phyloP scores from a whole-genome alignment of 2,888 invertebrate genomes.

The Euclidia mi region DNA sequence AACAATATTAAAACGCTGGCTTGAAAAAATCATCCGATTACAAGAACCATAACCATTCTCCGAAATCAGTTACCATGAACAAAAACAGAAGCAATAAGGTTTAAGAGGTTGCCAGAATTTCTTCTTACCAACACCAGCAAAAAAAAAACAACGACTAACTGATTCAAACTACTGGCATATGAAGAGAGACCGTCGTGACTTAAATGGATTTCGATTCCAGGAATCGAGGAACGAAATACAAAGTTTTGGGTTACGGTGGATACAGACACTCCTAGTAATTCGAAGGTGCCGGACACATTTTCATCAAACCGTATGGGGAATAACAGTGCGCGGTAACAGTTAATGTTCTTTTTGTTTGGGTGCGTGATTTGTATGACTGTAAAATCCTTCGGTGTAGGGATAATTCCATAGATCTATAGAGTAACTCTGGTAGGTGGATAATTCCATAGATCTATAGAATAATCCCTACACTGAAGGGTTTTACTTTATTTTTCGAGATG shows the following conservation, averaged over 20 bases:
- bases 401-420: background rate
- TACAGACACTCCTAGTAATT: conserved; percentile 30
- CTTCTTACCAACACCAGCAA: conserved; percentile 10
- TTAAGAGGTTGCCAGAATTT: conserved; percentile 21
- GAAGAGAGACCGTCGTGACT: conserved; percentile 34
- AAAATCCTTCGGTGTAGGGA: conserved; percentile 1
- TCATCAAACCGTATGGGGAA: conserved; percentile 20
- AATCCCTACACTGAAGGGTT: conserved; percentile 1
- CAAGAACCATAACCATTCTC: too few species aligned
- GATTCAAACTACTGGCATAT: conserved; percentile 36
- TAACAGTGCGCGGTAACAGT: conserved; percentile 9
- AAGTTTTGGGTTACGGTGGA: conserved; percentile 37
- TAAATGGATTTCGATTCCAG: conserved; percentile 48
- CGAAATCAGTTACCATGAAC: background rate
- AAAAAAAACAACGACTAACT: conserved; percentile 28
- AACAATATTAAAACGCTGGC: too few species aligned
- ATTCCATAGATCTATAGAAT: background rate
- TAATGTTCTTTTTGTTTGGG: conserved; percentile 1
- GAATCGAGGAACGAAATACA: conserved; percentile 37
- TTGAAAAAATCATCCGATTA: too few species aligned
- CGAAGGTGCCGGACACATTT: conserved; percentile 19
- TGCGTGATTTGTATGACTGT: background rate
- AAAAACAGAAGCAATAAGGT: conserved; percentile 13
- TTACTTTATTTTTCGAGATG: too few species aligned
- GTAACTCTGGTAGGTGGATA: too few species aligned